phyloP scores from a whole-genome alignment of 2,888 invertebrate species.

The Chymomyza amoena region DNA sequence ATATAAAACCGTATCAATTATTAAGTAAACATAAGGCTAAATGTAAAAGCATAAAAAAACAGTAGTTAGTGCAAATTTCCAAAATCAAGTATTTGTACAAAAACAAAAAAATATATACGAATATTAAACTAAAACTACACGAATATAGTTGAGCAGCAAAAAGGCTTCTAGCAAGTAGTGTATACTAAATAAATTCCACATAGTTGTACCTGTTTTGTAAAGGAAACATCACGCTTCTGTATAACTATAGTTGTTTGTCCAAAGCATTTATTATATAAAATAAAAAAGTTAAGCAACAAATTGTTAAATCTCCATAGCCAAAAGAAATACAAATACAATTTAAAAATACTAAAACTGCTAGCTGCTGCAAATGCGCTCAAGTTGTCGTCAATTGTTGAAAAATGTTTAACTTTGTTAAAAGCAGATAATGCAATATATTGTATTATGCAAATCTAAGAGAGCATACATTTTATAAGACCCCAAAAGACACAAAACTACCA shows the following conservation, averaged over 20 bases:
- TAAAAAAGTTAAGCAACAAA: not conserved
- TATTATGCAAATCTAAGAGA: not conserved
- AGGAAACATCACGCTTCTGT: slow-evolving; percentile 27
- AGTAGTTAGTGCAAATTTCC: slow-evolving; percentile 43
- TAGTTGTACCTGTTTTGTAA: slow-evolving; percentile 44
- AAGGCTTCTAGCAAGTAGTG: slow-evolving; percentile 3
- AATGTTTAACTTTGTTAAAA: not conserved
- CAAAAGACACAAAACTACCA: not conserved
- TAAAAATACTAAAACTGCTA: not conserved
- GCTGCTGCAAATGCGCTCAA: not conserved
- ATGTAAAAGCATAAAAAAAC: slow-evolving; percentile 20
- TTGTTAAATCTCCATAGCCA: not conserved
- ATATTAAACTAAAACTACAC: not conserved
- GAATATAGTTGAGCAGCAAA: not conserved
- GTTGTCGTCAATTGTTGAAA: slow-evolving; percentile 3
- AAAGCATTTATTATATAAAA: slow-evolving; percentile 2
- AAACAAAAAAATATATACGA: not conserved
- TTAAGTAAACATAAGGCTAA: slow-evolving; percentile 27
- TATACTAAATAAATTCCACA: slow-evolving; percentile 16
- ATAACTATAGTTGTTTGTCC: slow-evolving; percentile 1
- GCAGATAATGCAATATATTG: not conserved
- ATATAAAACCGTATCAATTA: slow-evolving; percentile 40
- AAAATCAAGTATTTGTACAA: slow-evolving; percentile 14
- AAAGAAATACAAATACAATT: not conserved
- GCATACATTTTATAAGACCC: not conserved